phyloP scores from a whole-genome alignment of 1,140 invertebrate genomes.

The Temnothorax nylanderi region DNA sequence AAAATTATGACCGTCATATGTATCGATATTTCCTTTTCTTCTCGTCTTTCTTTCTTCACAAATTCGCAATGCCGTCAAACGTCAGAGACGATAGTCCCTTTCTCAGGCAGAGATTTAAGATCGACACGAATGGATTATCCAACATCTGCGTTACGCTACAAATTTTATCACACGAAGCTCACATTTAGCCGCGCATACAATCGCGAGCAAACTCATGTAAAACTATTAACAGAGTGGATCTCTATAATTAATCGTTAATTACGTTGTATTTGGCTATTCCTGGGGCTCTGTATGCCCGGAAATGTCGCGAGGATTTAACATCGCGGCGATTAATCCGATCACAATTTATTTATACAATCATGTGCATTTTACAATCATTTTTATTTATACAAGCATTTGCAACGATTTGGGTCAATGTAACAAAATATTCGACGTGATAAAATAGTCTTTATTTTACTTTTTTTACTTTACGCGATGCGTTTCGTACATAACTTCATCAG shows the following conservation, averaged over 20 bases:
- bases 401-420: conserved; percentile 10
- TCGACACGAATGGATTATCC: not conserved
- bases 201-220: not conserved
- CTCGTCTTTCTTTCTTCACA: not conserved
- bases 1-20: not conserved
- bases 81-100: not conserved
- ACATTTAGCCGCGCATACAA: not conserved
- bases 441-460: not conserved
- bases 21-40: not conserved
- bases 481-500: not conserved
- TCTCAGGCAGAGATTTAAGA: not conserved
- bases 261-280: conserved; percentile 71
- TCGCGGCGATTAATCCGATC: not conserved
- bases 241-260: conserved; percentile 64
- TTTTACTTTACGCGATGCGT: not conserved
- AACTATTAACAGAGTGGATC: conserved; percentile 46
- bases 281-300: not conserved
- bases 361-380: not conserved
- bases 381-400: not conserved
- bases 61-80: not conserved
- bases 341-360: conserved; percentile 20
- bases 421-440: conserved; percentile 4
- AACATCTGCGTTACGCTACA: conserved; percentile 6
- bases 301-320: not conserved
- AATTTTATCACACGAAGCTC: conserved; percentile 26